Percentiles rank a stretch among this genome's conserved stretches.
Evolutionary conservation across 2,797 vertebrate genomes (phyloP).

Genomic region (Pygocentrus nattereri): DNA sequence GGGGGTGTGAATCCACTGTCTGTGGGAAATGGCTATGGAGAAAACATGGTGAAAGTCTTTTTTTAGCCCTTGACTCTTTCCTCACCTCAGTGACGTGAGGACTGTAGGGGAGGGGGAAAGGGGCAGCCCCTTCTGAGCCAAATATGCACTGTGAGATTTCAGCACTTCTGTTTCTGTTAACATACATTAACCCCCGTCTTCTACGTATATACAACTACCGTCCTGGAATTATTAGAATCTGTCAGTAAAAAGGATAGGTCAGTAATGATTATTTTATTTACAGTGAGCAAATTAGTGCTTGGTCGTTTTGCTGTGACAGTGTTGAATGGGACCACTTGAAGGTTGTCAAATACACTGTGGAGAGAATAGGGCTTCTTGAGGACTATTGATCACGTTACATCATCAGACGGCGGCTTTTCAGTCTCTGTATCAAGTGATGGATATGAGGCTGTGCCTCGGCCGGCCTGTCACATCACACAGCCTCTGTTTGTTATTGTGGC

Average conservation of each 20-base stretch:
- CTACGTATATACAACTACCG: slow-evolving; percentile 58
- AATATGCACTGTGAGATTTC: slow-evolving; percentile 56
- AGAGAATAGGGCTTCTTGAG: slow-evolving; percentile 67
- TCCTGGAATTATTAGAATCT: slow-evolving; percentile 67
- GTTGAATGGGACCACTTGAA: slow-evolving; percentile 70
- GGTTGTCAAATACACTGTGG: slow-evolving; percentile 72
- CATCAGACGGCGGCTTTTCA: slow-evolving; percentile 46
- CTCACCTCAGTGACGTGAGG: slow-evolving; percentile 36
- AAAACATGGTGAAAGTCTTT: slow-evolving; percentile 28
- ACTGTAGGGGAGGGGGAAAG: neutral
- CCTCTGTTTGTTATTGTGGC: slow-evolving; percentile 76
- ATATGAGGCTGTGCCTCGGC: slow-evolving; percentile 70
- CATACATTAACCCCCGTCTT: slow-evolving; percentile 31
- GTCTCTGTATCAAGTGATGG: slow-evolving; percentile 71
- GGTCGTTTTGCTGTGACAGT: slow-evolving; percentile 60
- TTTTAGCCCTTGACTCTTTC: slow-evolving; percentile 51
- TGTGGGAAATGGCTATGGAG: slow-evolving; percentile 45
- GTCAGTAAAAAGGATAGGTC: slow-evolving; percentile 70
- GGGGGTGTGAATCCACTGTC: slow-evolving; percentile 64
- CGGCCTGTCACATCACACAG: slow-evolving; percentile 60
- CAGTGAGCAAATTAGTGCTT: slow-evolving; percentile 67
- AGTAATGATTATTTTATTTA: slow-evolving; percentile 73
- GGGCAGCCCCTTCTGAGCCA: slow-evolving; percentile 13
- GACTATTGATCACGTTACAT: slow-evolving; percentile 72
- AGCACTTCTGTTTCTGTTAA: slow-evolving; percentile 49